Percentiles rank a stretch among this genome's conserved stretches.
Conservation (phyloP, 2,113 vertebrate species). For the rat (Rattus norvegicus) region GRCr8 NC_086019.1:22008001-22008500, state of each 20-base stretch:
- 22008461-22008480: constrained; percentile 35
- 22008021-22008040: constrained; percentile 54
- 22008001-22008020: constrained; percentile 66
- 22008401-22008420: not conserved
- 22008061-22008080: not conserved
- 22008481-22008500: constrained; percentile 33
- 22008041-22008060: constrained; percentile 51
- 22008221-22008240: constrained; percentile 72
- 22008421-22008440: constrained; percentile 63
- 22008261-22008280: constrained; percentile 63
- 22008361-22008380: not conserved
- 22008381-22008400: constrained; percentile 52
- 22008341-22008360: constrained; percentile 47
- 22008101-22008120: constrained; percentile 75
- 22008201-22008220: constrained; percentile 72
- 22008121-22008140: constrained; percentile 69
- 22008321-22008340: constrained; percentile 67
- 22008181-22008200: constrained; percentile 74
- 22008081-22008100: constrained; percentile 68
- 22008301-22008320: constrained; percentile 77
- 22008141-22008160: constrained; percentile 74
- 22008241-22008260: constrained; percentile 75
- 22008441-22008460: constrained; percentile 52
- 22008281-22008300: constrained; percentile 49
- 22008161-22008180: constrained; percentile 69